phyloP scores from a whole-genome alignment of 2,113 vertebrate species.

The Sapajus apella region DNA sequence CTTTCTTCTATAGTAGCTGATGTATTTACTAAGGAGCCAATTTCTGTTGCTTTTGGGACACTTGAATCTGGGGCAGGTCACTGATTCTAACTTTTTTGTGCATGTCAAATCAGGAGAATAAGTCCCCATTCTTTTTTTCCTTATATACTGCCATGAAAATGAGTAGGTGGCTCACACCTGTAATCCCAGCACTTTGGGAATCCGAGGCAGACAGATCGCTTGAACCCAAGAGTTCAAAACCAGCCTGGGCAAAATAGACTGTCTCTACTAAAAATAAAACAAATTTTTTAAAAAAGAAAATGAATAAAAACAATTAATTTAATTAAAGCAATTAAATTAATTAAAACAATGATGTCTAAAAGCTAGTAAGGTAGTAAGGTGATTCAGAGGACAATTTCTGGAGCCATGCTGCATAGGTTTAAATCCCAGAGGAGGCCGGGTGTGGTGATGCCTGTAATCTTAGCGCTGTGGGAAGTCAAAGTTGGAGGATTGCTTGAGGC shows the following conservation, averaged over 20 bases:
- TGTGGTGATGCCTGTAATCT: too few relatives aligned
- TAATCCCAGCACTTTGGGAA: neutral
- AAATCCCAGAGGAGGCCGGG: neutral
- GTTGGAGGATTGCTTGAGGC: too few relatives aligned
- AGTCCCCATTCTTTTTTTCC: neutral
- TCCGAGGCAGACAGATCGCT: neutral
- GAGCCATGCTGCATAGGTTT: neutral
- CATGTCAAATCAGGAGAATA: neutral
- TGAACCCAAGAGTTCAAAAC: neutral
- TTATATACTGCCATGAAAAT: neutral
- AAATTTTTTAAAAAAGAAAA: neutral
- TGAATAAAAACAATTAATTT: neutral
- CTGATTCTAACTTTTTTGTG: neutral
- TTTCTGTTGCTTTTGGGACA: constrained; percentile 39
- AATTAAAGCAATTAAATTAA: constrained; percentile 10
- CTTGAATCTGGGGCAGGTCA: neutral
- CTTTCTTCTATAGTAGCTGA: neutral
- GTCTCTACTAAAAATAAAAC: neutral
- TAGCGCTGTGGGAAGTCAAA: too few relatives aligned
- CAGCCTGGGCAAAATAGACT: neutral
- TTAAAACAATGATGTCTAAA: neutral
- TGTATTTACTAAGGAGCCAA: constrained; percentile 11
- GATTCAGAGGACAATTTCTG: neutral
- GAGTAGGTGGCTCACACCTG: neutral
- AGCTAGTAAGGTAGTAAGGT: neutral